phyloP scores from a whole-genome alignment of 1,140 invertebrate genomes.

The Pentalonia nigronervosa region DNA sequence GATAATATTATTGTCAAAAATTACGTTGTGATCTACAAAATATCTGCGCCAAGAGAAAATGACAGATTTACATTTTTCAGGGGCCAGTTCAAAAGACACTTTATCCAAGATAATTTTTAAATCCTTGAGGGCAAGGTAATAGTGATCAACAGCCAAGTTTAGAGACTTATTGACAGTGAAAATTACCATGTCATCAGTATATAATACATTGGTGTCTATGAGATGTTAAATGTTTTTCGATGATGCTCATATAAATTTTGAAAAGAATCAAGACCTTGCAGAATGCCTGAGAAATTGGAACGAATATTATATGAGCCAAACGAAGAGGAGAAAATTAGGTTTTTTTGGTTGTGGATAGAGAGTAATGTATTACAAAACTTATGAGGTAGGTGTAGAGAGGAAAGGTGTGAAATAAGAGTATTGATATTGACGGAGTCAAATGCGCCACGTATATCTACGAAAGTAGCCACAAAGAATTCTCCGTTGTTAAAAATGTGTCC shows the following conservation, averaged over 20 bases:
- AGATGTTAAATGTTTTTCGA: neutral
- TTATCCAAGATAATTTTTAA: neutral
- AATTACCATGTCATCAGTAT: neutral
- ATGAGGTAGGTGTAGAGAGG: neutral
- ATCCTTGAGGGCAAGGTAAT: neutral
- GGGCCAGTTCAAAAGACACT: neutral
- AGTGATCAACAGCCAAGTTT: neutral
- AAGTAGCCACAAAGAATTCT: neutral
- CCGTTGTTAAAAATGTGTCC: neutral
- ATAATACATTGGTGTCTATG: neutral
- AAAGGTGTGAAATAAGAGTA: neutral
- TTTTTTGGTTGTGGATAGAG: neutral
- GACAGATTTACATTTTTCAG: neutral
- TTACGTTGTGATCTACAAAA: neutral
- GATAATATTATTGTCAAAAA: neutral
- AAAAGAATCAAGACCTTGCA: neutral
- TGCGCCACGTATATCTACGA: neutral
- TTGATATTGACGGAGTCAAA: conserved; percentile 15
- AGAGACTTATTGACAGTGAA: neutral
- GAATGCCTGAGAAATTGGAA: neutral
- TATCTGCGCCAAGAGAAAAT: neutral
- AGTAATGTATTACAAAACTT: neutral
- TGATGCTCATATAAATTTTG: neutral
- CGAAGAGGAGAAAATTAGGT: neutral
- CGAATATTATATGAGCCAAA: neutral